Conservation (phyloP, 2,888 invertebrate species). For the Acheta domesticus region DNA sequence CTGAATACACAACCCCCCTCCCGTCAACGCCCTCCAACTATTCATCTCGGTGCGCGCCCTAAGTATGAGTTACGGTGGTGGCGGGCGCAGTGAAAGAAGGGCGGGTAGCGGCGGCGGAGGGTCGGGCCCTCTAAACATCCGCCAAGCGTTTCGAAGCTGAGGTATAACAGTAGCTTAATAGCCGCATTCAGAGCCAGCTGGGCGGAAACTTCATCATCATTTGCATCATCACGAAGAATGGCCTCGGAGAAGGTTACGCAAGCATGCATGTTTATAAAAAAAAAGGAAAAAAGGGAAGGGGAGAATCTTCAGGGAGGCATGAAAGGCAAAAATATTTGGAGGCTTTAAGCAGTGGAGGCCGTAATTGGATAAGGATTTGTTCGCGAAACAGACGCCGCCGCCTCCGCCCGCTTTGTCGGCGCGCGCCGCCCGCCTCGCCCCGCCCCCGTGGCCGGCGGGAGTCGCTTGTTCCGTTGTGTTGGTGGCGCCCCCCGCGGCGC, state of each 20-base stretch:
- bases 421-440: neutral
- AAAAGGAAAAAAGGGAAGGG: neutral
- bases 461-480: neutral
- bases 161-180: slow-evolving; percentile 18
- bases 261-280: slow-evolving; percentile 1
- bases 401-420: neutral
- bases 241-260: slow-evolving; percentile 24
- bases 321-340: slow-evolving; percentile 18
- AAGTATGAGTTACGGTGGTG: slow-evolving; percentile 12
- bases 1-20: neutral
- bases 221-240: slow-evolving; percentile 27
- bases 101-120: neutral
- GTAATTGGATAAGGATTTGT: slow-evolving; percentile 18
- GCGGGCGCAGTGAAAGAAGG: neutral
- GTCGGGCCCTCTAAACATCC: neutral
- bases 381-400: slow-evolving; percentile 4
- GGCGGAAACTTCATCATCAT: slow-evolving; percentile 28
- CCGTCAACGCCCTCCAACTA: neutral
- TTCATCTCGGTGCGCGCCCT: neutral
- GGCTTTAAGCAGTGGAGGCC: neutral
- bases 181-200: slow-evolving; percentile 26
- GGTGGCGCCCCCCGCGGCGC: slow-evolving; percentile 18
- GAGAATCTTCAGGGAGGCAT: neutral
- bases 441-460: neutral
- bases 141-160: slow-evolving; percentile 9